Percentiles rank a stretch among this genome's conserved stretches.
Evolutionary conservation across 2,888 invertebrate species (phyloP).

Genomic region (Meiosimyza decipiens): DNA sequence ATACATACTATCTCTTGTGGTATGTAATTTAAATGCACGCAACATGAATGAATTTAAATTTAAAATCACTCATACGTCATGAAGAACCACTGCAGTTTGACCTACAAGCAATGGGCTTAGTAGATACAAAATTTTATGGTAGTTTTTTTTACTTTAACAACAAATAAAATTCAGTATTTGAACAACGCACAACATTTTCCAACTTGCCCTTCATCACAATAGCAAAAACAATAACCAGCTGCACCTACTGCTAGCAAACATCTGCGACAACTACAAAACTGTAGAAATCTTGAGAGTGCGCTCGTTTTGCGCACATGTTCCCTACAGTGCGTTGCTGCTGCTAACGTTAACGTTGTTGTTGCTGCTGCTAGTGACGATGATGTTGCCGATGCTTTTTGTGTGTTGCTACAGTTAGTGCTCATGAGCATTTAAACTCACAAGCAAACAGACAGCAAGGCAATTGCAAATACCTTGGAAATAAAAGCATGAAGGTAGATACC

Average conservation of each 20-base stretch:
- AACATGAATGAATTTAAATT: background rate
- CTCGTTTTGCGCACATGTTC: slow-evolving; percentile 35
- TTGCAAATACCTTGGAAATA: slow-evolving; percentile 17
- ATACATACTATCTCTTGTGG: too few species aligned
- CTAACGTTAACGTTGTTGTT: background rate
- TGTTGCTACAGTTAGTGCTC: background rate
- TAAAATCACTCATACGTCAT: slow-evolving; percentile 4
- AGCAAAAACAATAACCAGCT: background rate
- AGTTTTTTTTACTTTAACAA: background rate
- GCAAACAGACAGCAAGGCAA: background rate
- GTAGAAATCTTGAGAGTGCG: slow-evolving; percentile 15
- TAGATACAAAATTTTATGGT: background rate
- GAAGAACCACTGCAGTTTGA: background rate
- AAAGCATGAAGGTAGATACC: slow-evolving; percentile 12
- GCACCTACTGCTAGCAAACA: slow-evolving; percentile 27
- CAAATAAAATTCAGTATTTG: slow-evolving; percentile 35
- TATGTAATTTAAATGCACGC: too few species aligned
- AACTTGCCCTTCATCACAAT: background rate
- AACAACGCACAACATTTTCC: slow-evolving; percentile 18
- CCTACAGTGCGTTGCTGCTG: slow-evolving; percentile 8
- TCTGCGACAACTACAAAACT: slow-evolving; percentile 17
- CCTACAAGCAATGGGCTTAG: too few species aligned
- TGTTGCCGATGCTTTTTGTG: background rate
- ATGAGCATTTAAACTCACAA: slow-evolving; percentile 4
- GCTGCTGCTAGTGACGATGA: background rate